Percentiles rank a stretch among this genome's conserved stretches.
These are phyloP conservation scores for Dasyurus viverrinus DNA, from an alignment of 2,113 vertebrate species.

Conservation along the genomic window DNA sequence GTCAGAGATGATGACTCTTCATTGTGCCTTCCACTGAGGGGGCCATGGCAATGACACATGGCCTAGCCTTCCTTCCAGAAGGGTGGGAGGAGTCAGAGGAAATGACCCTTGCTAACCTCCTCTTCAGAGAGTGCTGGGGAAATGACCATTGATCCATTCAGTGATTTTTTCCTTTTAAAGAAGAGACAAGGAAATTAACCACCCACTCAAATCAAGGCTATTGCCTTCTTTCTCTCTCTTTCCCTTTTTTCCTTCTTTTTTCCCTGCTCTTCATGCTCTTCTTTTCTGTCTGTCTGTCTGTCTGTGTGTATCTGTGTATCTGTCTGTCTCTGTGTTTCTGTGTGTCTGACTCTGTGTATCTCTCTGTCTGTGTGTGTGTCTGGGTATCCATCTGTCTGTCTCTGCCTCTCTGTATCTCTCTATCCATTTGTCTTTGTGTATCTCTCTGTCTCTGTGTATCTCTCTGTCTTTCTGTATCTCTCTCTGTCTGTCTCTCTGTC, in stretches of 20 bases:
- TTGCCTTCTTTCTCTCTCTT: not conserved
- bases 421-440: too few relatives aligned
- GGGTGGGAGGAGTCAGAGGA: constrained; percentile 70
- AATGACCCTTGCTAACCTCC: constrained; percentile 71
- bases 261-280: not conserved
- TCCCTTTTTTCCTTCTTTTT: constrained; percentile 28
- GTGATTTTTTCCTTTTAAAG: constrained; percentile 56
- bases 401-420: too few relatives aligned
- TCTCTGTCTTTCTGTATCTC: too few relatives aligned
- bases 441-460: too few relatives aligned
- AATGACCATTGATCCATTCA: constrained; percentile 58
- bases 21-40: constrained; percentile 54
- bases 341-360: too few relatives aligned
- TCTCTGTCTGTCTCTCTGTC: too few relatives aligned
- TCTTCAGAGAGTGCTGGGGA: constrained; percentile 55
- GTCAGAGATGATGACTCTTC: constrained; percentile 62
- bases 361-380: too few relatives aligned
- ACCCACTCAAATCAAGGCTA: constrained; percentile 24
- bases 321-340: too few relatives aligned
- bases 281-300: not conserved
- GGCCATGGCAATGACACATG: constrained; percentile 75
- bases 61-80: constrained; percentile 53
- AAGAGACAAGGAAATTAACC: constrained; percentile 60
- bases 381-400: too few relatives aligned
- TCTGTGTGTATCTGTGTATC: not conserved